phyloP scores from a whole-genome alignment of 2,113 vertebrate genomes.

The Coracopsis vasa region DNA sequence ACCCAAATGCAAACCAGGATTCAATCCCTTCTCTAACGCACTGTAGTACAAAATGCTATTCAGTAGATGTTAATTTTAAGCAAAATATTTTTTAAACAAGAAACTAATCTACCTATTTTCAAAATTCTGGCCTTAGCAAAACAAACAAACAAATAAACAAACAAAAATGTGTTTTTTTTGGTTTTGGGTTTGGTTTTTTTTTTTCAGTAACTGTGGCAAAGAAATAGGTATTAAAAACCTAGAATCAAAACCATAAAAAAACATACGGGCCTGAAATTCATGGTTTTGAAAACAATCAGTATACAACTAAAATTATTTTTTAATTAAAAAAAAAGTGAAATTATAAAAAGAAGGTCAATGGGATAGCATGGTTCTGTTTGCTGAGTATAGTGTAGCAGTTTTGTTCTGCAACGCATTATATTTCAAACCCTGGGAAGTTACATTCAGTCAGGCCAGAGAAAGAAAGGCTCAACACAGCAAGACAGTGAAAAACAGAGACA shows the following conservation, averaged over 20 bases:
- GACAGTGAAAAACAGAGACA: not conserved
- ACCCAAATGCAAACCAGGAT: not conserved
- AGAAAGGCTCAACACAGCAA: not conserved
- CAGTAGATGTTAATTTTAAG: not conserved
- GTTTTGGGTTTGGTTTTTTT: not conserved
- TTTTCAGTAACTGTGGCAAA: not conserved
- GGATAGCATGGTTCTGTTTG: not conserved
- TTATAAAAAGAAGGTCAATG: not conserved
- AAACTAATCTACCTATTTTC: not conserved
- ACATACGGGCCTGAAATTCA: not conserved
- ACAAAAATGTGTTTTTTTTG: not conserved
- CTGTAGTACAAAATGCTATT: not conserved
- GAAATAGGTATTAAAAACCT: not conserved
- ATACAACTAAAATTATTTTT: not conserved
- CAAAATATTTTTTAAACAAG: not conserved
- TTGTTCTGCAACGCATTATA: not conserved
- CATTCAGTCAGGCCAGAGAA: not conserved
- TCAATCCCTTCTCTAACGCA: not conserved
- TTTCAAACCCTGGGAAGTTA: not conserved
- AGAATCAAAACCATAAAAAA: not conserved
- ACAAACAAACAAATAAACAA: not conserved
- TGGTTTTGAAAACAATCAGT: accelerated
- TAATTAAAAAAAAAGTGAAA: not conserved
- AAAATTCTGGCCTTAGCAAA: not conserved
- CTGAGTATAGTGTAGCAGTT: not conserved